phyloP scores from a whole-genome alignment of 30 jellyfish, hydroid and myxozoan genomes.

The Pelagia noctiluca region DNA sequence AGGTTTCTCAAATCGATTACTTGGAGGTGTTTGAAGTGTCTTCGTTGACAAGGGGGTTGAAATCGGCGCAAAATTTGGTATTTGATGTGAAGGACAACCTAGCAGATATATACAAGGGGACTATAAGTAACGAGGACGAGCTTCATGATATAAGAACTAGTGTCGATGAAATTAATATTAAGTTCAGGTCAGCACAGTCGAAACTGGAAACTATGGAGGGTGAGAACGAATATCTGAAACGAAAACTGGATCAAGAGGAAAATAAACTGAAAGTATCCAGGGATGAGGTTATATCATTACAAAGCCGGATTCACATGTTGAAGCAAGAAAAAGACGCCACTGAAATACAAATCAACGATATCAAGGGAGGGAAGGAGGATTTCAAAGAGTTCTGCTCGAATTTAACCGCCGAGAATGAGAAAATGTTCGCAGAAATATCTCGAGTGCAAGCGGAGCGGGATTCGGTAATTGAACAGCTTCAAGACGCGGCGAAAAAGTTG shows the following conservation, averaged over 20 bases:
- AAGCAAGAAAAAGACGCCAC: slow-evolving; percentile 80
- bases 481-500: slow-evolving; percentile 65
- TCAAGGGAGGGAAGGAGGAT: slow-evolving; percentile 87
- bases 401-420: slow-evolving; percentile 82
- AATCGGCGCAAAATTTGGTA: slow-evolving; percentile 37
- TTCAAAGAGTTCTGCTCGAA: slow-evolving; percentile 76
- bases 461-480: slow-evolving; percentile 63
- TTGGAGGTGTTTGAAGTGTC: slow-evolving; percentile 48
- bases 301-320: slow-evolving; percentile 70
- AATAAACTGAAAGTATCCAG: slow-evolving; percentile 56
- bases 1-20: slow-evolving; percentile 46
- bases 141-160: slow-evolving; percentile 71
- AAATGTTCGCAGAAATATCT: slow-evolving; percentile 59
- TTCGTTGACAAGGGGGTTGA: slow-evolving; percentile 19
- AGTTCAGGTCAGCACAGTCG: slow-evolving; percentile 30
- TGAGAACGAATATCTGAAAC: slow-evolving; percentile 71
- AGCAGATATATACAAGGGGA: slow-evolving; percentile 69
- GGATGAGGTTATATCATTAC: slow-evolving; percentile 81
- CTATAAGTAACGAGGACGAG: slow-evolving; percentile 76
- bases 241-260: slow-evolving; percentile 83
- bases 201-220: slow-evolving; percentile 58
- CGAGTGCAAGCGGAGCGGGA: slow-evolving; percentile 78
- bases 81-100: slow-evolving; percentile 63
- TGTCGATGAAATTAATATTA: slow-evolving; percentile 71
- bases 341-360: slow-evolving; percentile 65